phyloP scores from a whole-genome alignment of 2,113 vertebrate genomes.

The Cairina moschata region DNA sequence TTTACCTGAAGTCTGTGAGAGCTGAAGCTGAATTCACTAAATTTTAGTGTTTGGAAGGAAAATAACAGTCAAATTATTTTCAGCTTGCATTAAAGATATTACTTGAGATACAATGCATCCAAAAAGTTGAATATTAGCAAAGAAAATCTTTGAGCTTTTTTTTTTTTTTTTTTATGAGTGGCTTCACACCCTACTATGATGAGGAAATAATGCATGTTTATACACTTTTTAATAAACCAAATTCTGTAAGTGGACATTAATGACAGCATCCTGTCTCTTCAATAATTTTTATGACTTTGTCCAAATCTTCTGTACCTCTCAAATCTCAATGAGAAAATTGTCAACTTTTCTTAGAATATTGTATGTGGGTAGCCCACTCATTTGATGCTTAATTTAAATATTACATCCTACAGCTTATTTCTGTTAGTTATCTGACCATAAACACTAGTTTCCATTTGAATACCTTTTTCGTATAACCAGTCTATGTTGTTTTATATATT shows the following conservation, averaged over 20 bases:
- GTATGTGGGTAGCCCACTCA: slow-evolving; percentile 54
- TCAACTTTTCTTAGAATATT: slow-evolving; percentile 59
- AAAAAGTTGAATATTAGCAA: slow-evolving; percentile 63
- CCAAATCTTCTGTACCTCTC: slow-evolving; percentile 60
- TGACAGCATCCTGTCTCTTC: slow-evolving; percentile 80
- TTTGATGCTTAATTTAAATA: slow-evolving; percentile 49
- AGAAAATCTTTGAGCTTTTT: slow-evolving; percentile 68
- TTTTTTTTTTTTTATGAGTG: slow-evolving; percentile 74
- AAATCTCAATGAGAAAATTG: slow-evolving; percentile 39
- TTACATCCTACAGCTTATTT: slow-evolving; percentile 24
- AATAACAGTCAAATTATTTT: slow-evolving; percentile 70
- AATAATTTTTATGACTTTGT: slow-evolving; percentile 74
- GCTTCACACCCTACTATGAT: slow-evolving; percentile 49
- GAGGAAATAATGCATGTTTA: slow-evolving; percentile 77
- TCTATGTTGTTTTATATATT: slow-evolving; percentile 72
- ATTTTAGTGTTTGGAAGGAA: slow-evolving; percentile 60
- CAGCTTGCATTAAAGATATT: slow-evolving; percentile 44
- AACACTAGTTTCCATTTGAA: slow-evolving; percentile 46
- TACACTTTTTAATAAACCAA: slow-evolving; percentile 81
- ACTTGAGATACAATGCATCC: slow-evolving; percentile 61
- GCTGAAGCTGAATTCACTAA: slow-evolving; percentile 55
- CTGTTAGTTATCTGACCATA: slow-evolving; percentile 22
- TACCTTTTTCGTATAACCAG: slow-evolving; percentile 48
- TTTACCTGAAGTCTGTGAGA: slow-evolving; percentile 44
- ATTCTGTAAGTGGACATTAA: slow-evolving; percentile 82